Conservation (phyloP, 2,888 invertebrate genomes). For the Archips crataeganus region DNA sequence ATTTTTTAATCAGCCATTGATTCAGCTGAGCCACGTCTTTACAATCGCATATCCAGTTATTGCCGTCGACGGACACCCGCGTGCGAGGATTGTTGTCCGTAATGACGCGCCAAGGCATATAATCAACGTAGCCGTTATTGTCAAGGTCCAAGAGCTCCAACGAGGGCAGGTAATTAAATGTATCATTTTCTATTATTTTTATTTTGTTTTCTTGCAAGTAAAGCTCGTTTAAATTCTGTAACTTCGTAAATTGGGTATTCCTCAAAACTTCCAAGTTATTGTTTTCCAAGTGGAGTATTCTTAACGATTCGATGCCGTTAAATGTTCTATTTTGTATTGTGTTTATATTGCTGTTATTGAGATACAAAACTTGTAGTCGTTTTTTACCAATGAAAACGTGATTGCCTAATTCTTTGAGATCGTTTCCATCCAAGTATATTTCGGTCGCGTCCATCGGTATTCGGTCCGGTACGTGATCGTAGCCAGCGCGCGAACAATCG, state of each 20-base stretch:
- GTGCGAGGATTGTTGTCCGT: slow-evolving; percentile 88
- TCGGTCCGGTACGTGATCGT: slow-evolving; percentile 90
- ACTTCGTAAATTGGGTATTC: slow-evolving; percentile 92
- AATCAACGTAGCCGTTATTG: slow-evolving; percentile 91
- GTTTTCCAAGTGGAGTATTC: slow-evolving; percentile 91
- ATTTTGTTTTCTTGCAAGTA: slow-evolving; percentile 92
- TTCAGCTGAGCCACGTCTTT: slow-evolving; percentile 89
- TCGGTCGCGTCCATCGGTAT: slow-evolving; percentile 96
- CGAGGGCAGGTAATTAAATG: slow-evolving; percentile 90
- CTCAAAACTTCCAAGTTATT: slow-evolving; percentile 90
- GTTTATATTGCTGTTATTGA: slow-evolving; percentile 92
- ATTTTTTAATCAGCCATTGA: slow-evolving; percentile 89
- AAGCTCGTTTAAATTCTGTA: slow-evolving; percentile 90
- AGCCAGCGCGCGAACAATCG: slow-evolving; percentile 91
- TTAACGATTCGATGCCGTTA: slow-evolving; percentile 91
- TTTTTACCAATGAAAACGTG: slow-evolving; percentile 95
- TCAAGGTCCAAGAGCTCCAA: slow-evolving; percentile 91
- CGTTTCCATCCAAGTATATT: slow-evolving; percentile 93
- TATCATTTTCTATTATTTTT: slow-evolving; percentile 89
- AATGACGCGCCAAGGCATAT: slow-evolving; percentile 90
- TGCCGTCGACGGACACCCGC: slow-evolving; percentile 90
- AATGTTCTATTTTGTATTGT: slow-evolving; percentile 93
- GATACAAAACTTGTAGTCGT: slow-evolving; percentile 90
- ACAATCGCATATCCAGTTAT: slow-evolving; percentile 95
- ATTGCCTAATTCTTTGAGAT: slow-evolving; percentile 91